A percentile compares a stretch with the other conserved stretches of the same genome.
These are phyloP conservation scores for Tridacna crocea DNA, from an alignment of 2,888 invertebrate species.

Conservation along the genomic window DNA sequence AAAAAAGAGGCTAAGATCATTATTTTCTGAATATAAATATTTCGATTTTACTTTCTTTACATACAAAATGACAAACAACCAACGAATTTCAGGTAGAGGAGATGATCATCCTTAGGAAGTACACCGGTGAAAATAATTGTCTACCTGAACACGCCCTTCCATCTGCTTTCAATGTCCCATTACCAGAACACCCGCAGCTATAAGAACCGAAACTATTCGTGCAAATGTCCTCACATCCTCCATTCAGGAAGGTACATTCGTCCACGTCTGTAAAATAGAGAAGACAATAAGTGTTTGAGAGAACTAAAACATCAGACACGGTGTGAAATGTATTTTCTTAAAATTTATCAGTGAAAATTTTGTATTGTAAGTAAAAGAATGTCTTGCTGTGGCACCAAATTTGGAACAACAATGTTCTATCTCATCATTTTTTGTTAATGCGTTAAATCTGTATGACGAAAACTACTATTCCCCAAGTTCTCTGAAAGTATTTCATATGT, in stretches of 20 bases:
- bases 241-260: constrained; percentile 26
- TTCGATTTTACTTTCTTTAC: no score
- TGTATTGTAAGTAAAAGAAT: neutral
- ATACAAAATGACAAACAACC: no score
- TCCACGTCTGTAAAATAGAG: constrained; percentile 34
- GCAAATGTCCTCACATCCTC: constrained; percentile 36
- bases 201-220: constrained; percentile 34
- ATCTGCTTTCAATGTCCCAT: constrained; percentile 18
- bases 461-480: no score
- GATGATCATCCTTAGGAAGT: no score
- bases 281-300: neutral
- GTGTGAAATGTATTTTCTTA: neutral
- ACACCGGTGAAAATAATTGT: neutral
- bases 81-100: no score
- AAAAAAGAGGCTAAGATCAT: no score
- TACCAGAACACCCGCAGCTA: constrained; percentile 19
- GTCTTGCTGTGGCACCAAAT: no score
- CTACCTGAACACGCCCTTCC: constrained; percentile 21
- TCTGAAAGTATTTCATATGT: neutral
- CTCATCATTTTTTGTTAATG: neutral
- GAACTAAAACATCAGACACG: neutral
- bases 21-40: no score
- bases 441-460: neutral
- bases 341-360: neutral
- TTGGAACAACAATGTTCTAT: no score